Base-by-base conservation (phyloP, 2,797 vertebrate species). In the Enteromius treurensis region DNA sequence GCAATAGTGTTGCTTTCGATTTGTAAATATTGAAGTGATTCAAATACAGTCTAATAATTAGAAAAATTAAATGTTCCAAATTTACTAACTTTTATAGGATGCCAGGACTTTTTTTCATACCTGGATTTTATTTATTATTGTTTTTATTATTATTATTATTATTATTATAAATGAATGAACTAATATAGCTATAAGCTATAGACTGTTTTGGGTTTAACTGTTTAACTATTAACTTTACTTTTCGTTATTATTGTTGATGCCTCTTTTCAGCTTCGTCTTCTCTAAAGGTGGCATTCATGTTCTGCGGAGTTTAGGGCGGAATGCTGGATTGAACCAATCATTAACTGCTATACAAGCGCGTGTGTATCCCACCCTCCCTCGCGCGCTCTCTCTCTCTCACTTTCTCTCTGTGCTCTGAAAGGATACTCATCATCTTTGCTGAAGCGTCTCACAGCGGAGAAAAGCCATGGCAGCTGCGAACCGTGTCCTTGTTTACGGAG, bases 401-500 rank as follows among this genome's bases (percentile, higher is more conserved):
- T 60, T 75, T 11, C 29, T n/a, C 68, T 47, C 34, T 17, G n/a
- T 14, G 21, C 15, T n/a, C 17, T 42, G 40, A 73, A 55, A 73
- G 45, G 55, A 65, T 17, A 79, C 82, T 77, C 67, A 34, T 85
- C 77, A 68, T 58, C 40, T 45, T 55, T 26, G 19, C 40, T 5
- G 4, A 47, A 21, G 77, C 60, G 70, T 75, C 34, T 81, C 49
- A 58, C 3, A n/a, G 34, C 19, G 65, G 19, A 37, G 60, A 58
- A 55, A 29, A 53, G 13, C n/a, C 83, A 94, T 94, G 94, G 92
- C 95, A 0, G 82, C 83, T 1, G 81, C 87, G 0, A 92, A 92
- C 81, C 91, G 95, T 85, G 96, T 96, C 42, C 91, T 98, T 81
- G 95, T 99, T 23, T 98, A 98, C 51, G 98, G 97, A 0, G 98